Evolutionary conservation across 2,113 vertebrate species (phyloP).

Genomic region (Ia io): DNA sequence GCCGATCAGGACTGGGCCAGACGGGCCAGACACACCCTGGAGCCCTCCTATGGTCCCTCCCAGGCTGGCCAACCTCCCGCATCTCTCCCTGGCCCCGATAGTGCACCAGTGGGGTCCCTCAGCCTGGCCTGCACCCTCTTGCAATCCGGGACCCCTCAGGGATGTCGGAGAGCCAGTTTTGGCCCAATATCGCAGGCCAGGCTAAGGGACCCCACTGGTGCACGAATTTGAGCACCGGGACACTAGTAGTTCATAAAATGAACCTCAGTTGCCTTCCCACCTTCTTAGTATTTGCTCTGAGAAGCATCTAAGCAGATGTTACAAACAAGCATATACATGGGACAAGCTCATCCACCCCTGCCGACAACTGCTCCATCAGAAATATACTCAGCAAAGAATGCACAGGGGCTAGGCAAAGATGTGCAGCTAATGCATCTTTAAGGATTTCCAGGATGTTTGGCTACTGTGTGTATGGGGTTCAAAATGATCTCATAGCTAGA

Average conservation of each 20-base stretch:
- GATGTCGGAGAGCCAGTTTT: no score
- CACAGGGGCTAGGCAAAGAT: not conserved
- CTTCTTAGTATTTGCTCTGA: not conserved
- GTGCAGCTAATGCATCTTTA: fast-evolving
- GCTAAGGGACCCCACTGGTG: no score
- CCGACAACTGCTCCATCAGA: fast-evolving
- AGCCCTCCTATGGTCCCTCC: no score
- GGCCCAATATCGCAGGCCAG: no score
- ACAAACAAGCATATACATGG: not conserved
- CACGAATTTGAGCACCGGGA: no score
- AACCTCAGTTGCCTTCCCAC: not conserved
- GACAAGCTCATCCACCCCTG: not conserved
- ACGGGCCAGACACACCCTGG: no score
- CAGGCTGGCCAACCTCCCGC: no score
- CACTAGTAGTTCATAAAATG: not conserved
- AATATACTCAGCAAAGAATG: not conserved
- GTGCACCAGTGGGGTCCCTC: no score
- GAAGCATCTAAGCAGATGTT: not conserved
- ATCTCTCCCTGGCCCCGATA: no score
- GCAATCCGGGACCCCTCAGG: no score
- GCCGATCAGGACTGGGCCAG: no score
- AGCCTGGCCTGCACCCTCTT: no score
- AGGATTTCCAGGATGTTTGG: not conserved
- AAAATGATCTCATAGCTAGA: not conserved
- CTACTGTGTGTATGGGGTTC: not conserved